Base-by-base conservation (phyloP, 2,797 vertebrate genomes). In the Peromyscus aztecus region DNA sequence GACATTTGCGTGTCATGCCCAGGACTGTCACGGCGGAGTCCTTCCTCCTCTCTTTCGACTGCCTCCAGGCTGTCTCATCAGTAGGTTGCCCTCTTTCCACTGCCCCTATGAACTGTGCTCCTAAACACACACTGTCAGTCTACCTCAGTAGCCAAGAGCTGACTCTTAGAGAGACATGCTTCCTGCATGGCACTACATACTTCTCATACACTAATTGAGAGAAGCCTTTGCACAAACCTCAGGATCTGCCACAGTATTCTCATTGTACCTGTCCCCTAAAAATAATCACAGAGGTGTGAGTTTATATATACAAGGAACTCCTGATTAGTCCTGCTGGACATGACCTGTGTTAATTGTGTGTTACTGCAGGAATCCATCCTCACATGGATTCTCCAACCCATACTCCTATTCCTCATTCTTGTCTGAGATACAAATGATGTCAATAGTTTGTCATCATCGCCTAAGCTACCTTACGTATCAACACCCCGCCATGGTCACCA, bases 11-110 rank as follows among this genome's bases (percentile, higher is more conserved):
- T 29, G 4, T 31, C 14, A 5, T 4, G 3, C 8, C 6, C 17
- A 43, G 55, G 14, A 3, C 0, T 0, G 2, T 52, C 63, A 2
- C 29, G 2, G 1, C 6, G 2, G 9, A 46, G 37, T 21, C 75
- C 31, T 34, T 65, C 4, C 1, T 11, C 4, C 11, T 4, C 2
- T 67, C 63, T 24, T 31, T 34, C 4, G 2, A 65, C 21, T 40
- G 34, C n/a, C 57, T 46, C 37, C 24, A 23, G 5, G 55, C 16
- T 2, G 4, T 1, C 31, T 16, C 40, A 49, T 0, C n/a, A n/a
- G n/a, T n/a, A n/a, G n/a, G n/a, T n/a, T n/a, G n/a, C n/a, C n/a
- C n/a, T n/a, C 10, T 23, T 19, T 8, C 21, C 11, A n/a, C 0
- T 34, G 61, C n/a, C 34, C 34, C 11, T 6, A 0, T 5, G 27